Conservation (phyloP, 2,113 vertebrate genomes). For the Myotis davidii region DNA sequence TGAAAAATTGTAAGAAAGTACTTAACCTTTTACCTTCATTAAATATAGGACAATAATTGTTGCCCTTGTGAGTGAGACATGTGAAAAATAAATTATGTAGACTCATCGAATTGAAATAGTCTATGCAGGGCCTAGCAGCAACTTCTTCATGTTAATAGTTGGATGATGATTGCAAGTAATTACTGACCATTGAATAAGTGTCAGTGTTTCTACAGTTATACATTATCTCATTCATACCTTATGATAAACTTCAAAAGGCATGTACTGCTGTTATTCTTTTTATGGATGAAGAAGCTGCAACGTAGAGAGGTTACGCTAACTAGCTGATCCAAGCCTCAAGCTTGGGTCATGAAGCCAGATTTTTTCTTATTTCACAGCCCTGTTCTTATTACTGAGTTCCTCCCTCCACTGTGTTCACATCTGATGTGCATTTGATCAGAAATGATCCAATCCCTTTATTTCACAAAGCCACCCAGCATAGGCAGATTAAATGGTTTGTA, state of each 20-base stretch:
- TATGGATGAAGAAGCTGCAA: background rate
- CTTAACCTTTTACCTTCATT: constrained; percentile 17
- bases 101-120: background rate
- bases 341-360: background rate
- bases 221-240: background rate
- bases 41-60: constrained; percentile 18
- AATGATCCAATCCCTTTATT: background rate
- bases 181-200: background rate
- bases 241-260: background rate
- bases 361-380: background rate
- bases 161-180: background rate
- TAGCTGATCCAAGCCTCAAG: background rate
- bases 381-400: background rate
- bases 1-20: constrained; percentile 23
- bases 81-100: constrained; percentile 11
- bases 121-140: background rate
- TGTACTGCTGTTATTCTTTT: background rate
- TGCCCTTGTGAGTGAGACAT: background rate
- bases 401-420: background rate
- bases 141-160: background rate
- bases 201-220: background rate
- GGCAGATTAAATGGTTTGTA: background rate
- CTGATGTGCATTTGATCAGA: background rate
- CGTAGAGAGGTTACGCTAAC: background rate
- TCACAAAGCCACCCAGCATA: background rate